A percentile compares a stretch with the other conserved stretches of the same genome.
These are phyloP conservation scores for Drosophila ficusphila DNA, from an alignment of 1,140 invertebrate species.

Conservation along the genomic window DNA sequence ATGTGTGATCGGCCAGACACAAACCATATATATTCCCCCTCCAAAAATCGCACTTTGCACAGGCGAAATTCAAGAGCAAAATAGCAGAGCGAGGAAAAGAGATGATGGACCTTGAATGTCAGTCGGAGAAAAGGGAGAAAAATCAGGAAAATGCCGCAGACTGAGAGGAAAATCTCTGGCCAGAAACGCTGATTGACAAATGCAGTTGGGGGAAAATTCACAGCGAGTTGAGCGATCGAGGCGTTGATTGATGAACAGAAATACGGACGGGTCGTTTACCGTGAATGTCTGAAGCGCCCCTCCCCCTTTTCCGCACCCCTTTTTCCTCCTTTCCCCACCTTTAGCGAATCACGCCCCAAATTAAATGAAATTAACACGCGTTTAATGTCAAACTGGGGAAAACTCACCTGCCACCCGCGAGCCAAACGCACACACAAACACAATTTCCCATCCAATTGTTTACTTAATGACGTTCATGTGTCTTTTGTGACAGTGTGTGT, in stretches of 20 bases:
- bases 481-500: constrained; percentile 56
- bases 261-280: constrained; percentile 53
- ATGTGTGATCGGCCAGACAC: constrained; percentile 19
- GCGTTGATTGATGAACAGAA: constrained; percentile 69
- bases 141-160: constrained; percentile 31
- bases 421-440: not conserved
- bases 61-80: constrained; percentile 60
- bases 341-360: constrained; percentile 58
- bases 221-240: constrained; percentile 29
- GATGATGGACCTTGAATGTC: constrained; percentile 54
- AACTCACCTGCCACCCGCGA: constrained; percentile 67
- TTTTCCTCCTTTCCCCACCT: not conserved
- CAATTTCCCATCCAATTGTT: constrained; percentile 43
- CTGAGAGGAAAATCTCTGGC: constrained; percentile 25
- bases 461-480: constrained; percentile 80
- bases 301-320: not conserved
- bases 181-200: constrained; percentile 70
- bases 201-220: constrained; percentile 53
- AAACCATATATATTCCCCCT: not conserved
- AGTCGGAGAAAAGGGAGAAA: constrained; percentile 6
- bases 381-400: constrained; percentile 70
- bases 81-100: constrained; percentile 13
- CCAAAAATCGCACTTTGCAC: constrained; percentile 29
- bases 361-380: constrained; percentile 81
- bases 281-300: constrained; percentile 28